Conservation (phyloP, 2,113 vertebrate genomes). For the Chlamydotis undulata region DNA sequence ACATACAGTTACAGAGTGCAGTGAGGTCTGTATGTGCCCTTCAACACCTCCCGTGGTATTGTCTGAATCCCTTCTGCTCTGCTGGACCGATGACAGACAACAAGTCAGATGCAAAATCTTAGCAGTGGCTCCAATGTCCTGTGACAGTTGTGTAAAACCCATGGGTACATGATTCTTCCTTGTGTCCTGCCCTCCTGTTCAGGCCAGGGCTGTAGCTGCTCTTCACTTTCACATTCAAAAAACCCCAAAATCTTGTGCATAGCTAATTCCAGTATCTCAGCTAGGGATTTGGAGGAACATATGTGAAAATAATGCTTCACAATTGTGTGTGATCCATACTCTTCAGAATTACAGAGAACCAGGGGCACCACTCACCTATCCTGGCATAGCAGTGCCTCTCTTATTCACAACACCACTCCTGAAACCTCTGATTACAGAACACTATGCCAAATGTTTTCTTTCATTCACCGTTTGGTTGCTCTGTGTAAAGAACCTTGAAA, state of each 20-base stretch:
- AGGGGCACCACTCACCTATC: background rate
- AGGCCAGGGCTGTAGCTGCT: background rate
- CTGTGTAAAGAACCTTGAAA: conserved; percentile 24
- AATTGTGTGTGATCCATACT: background rate
- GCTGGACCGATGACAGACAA: background rate
- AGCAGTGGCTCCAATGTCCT: background rate
- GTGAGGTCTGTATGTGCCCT: background rate
- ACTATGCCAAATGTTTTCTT: background rate
- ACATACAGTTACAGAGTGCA: background rate
- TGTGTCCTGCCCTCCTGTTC: background rate
- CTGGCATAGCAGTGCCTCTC: background rate
- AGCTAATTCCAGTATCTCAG: background rate
- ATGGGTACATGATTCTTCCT: background rate
- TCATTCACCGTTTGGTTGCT: background rate
- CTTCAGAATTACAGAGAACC: background rate
- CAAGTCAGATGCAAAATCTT: background rate
- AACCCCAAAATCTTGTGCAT: background rate
- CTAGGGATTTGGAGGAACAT: background rate
- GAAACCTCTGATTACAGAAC: background rate
- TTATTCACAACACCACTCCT: background rate
- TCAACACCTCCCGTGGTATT: background rate
- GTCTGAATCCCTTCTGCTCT: background rate
- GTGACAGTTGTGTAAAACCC: background rate
- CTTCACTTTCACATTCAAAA: background rate
- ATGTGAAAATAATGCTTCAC: background rate